Base-by-base conservation (phyloP, 2,113 vertebrate species). In the Phyllopteryx taeniolatus region DNA sequence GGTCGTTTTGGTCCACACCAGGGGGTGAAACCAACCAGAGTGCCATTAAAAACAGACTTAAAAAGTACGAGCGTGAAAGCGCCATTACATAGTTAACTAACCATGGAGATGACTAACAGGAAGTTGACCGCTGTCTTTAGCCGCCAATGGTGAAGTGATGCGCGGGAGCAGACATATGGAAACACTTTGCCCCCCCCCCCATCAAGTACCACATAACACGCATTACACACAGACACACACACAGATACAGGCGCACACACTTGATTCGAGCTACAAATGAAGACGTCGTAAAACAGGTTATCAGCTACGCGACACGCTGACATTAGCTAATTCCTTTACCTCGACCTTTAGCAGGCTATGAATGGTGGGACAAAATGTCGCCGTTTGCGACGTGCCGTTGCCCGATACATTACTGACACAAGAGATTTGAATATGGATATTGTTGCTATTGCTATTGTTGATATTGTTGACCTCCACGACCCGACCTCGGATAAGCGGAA, bases 91-190 rank as follows among this genome's bases (percentile, higher is more conserved):
- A 56, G 53, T 19, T 56, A 56, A 56, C 53, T 56, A 56, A 56
- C 53, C 53, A 9, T 56, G n/a, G n/a, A 7, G 53, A 56, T 56
- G 53, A 56, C 53, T n/a, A 56, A 56, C 20, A 56, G 53, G 53
- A 56, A 56, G 53, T 22, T 7, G 9, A 56, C 53, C 9, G 53
- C 53, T 56, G 53, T 56, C 53, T 56, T 56, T 10, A n/a, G 53
- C 19, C 51, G 19, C 51, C 51, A 20, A 17, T 20, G 19, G 51
- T 9, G 53, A 56, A 56, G 53, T 56, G 53, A 56, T n/a, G 53
- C 53, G 53, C 53, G 8, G 8, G 53, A 22, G 70, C 72, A 75
- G 72, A 85, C 91, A 91, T 91, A 88, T 91, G 90, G 90, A 92
- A 92, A 83, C 74, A 53, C 81, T 93, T 90, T 88, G 76, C 83